Base-by-base conservation (phyloP, 2,113 vertebrate species). In the Colius striatus region DNA sequence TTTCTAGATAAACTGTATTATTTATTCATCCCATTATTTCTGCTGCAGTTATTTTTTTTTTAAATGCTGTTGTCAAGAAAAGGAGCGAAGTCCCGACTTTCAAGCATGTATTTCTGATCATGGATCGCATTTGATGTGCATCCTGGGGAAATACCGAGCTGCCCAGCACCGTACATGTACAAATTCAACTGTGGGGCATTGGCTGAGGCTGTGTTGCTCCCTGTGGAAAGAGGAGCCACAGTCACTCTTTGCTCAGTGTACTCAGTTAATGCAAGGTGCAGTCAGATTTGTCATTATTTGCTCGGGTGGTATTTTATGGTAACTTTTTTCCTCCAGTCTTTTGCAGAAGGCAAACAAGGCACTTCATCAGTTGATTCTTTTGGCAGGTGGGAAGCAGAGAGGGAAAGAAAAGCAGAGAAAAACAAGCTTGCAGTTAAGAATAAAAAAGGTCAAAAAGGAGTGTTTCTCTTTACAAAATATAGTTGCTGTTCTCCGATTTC, bases 1-100 rank as follows among this genome's bases (percentile, higher is more conserved):
- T 94, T 91, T 78, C 66, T 51, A 62, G 79, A 89, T 71, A 84
- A 92, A 85, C 68, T 34, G n/a, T 74, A 51, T 95, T 95, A 65
- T 95, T 94, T 88, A 89, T 94, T 95, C 67, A 83, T 87, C 67
- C 71, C 36, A 5, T 82, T 82, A 70, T 91, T 97, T 93, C 61
- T 62, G 21, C 77, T 68, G 76, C 81, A 89, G 67, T 66, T 87
- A 18, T 68, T 54, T 43, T 51, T 47, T 36, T 58, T 72, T 51
- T 34, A 71, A 45, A 79, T 70, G 47, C 36, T 88, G 58, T 75
- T 85, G 47, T 20, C n/a, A 73, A 81, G n/a, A 71, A 87, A 76
- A 67, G 45, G 41, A 67, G 62, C 48, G 66, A 79, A 82, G 55
- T 65, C 85, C 21, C 2, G 43, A 86, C 92, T 91, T 88, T 58